Percentiles rank a stretch among this genome's conserved stretches.
phyloP scores from a whole-genome alignment of 1,140 invertebrate species.

The Lanistes nyassanus region DNA sequence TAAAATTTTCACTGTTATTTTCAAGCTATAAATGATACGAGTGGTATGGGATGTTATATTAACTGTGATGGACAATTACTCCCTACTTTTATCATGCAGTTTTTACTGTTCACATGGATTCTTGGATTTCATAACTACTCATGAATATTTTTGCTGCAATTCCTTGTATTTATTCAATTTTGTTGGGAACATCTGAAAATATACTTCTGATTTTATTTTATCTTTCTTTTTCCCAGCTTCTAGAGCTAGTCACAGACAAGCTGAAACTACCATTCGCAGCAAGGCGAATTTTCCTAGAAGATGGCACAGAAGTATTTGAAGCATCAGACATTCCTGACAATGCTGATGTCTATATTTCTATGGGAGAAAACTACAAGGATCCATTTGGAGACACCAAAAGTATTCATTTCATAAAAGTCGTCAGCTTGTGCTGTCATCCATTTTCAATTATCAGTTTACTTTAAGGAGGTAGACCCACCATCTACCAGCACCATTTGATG shows the following conservation, averaged over 20 bases:
- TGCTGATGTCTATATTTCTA: constrained; percentile 63
- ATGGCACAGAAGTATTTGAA: constrained; percentile 61
- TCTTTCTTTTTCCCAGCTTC: constrained; percentile 49
- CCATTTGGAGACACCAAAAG: constrained; percentile 55
- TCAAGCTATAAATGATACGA: too few species aligned
- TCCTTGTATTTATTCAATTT: neutral
- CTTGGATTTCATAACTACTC: too few species aligned
- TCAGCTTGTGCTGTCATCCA: too few species aligned
- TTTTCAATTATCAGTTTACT: too few species aligned
- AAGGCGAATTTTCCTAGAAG: constrained; percentile 62
- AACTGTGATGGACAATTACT: too few species aligned
- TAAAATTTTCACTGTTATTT: too few species aligned
- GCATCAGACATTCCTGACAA: constrained; percentile 56
- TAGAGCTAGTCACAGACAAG: constrained; percentile 65
- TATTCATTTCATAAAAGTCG: constrained; percentile 32
- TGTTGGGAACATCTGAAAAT: neutral
- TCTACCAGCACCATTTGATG: too few species aligned
- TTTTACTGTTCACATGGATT: too few species aligned
- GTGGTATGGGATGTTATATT: too few species aligned
- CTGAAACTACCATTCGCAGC: constrained; percentile 63
- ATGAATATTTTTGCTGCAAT: neutral
- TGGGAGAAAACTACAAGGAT: constrained; percentile 65
- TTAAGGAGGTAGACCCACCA: too few species aligned
- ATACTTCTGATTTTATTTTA: constrained; percentile 19
- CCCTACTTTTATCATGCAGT: too few species aligned